Evolutionary conservation across 1,140 invertebrate genomes (phyloP), one percentile per base, ranked within the genome.

Genomic region (Acromyrmex charruanus): DNA sequence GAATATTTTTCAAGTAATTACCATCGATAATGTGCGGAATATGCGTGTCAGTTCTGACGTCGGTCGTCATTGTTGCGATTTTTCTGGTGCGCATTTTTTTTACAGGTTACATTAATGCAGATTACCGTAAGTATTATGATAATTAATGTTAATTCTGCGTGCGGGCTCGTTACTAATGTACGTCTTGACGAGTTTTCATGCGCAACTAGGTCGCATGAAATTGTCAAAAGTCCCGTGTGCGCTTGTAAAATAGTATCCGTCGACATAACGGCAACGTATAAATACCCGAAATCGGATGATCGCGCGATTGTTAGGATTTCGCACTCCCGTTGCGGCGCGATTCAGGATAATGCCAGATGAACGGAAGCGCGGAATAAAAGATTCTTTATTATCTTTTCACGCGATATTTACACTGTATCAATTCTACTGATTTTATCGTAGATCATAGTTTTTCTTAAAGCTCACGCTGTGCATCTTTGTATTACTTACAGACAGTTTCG

Each of bases 241-340:
- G 79, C 58, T 79, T 65, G 61, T 80, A 71, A 87, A 44, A 81
- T 81, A 25, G 77, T 58, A 49, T 28, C 49, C 44, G 69, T n/a
- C 31, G n/a, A 21, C 77, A 65, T 86, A 86, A 87, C 87, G 66
- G 85, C 61, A 75, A 74, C 87, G 58, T 68, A 72, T 82, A 91
- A 92, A 92, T 88, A 84, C 53, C 72, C 82, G 44, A 89, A 90
- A 91, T 88, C 81, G 69, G 61, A 66, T 74, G 77, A 91, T 89
- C 68, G 80, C 71, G 31, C 55, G 44, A 59, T 74, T 44, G 61
- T 66, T 89, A 71, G 35, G n/a, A 53, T 74, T 81, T 88, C n/a
- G 61, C 63, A 63, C 86, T 85, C 58, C 81, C 79, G 39, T 87
- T 51, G 65, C 80, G 18, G 81, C 74, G 44, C 85, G 61, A 87